phyloP scores from a whole-genome alignment of 1,140 invertebrate species.

The Caenorhabditis remanei region DNA sequence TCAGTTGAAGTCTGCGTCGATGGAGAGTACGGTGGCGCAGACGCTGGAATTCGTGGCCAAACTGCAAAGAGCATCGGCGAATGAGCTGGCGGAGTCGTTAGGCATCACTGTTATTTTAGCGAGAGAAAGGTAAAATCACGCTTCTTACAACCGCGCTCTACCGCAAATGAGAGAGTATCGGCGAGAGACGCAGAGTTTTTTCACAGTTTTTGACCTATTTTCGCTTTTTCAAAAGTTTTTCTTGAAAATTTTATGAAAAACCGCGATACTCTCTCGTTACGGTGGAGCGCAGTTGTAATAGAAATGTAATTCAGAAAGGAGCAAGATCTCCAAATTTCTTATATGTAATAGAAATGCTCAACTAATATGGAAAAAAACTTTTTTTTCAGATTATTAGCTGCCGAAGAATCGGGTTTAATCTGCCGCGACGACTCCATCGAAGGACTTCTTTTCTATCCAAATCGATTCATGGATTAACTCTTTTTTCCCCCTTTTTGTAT shows the following conservation, averaged over 20 bases:
- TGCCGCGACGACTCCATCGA: slow-evolving; percentile 79
- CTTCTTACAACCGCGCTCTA: no score
- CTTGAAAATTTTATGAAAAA: no score
- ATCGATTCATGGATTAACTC: slow-evolving; percentile 75
- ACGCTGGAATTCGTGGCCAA: slow-evolving; percentile 78
- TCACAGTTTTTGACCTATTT: no score
- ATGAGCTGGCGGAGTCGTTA: slow-evolving; percentile 78
- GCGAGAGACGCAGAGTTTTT: no score
- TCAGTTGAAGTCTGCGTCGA: slow-evolving; percentile 78
- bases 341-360: no score
- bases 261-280: no score
- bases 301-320: no score
- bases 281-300: no score
- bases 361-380: no score
- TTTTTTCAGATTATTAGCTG: slow-evolving; percentile 78
- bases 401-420: slow-evolving; percentile 78
- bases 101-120: slow-evolving; percentile 79
- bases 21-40: slow-evolving; percentile 78
- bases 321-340: no score
- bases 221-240: no score
- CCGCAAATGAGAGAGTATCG: no score
- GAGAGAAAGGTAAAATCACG: slow-evolving; percentile 79
- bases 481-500: neutral
- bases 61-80: slow-evolving; percentile 77
- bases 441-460: slow-evolving; percentile 79